Evolutionary conservation across 2,113 vertebrate species (phyloP).

Genomic region (Stigmatopora argus): DNA sequence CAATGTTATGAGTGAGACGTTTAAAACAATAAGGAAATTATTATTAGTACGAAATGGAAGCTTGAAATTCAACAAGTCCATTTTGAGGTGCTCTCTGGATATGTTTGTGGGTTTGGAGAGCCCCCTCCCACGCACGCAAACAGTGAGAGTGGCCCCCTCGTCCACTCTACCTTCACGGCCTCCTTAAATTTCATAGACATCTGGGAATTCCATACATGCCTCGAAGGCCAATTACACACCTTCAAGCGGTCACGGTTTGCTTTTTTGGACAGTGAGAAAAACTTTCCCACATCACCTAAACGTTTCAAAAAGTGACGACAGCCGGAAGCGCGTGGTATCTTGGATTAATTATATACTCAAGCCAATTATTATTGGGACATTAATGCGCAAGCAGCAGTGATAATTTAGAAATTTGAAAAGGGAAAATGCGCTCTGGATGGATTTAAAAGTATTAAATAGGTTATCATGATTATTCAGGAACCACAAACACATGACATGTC

Average conservation of each 20-base stretch:
- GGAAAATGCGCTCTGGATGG: background rate
- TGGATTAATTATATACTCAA: background rate
- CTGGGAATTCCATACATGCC: constrained; percentile 94
- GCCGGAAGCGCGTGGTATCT: background rate
- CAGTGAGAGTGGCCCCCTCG: constrained; percentile 26
- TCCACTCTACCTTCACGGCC: constrained; percentile 74
- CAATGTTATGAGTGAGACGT: background rate
- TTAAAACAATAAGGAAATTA: background rate
- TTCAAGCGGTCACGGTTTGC: constrained; percentile 83
- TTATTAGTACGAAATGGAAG: background rate
- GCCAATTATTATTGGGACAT: background rate
- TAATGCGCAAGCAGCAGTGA: background rate
- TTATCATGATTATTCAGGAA: background rate
- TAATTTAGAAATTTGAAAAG: background rate
- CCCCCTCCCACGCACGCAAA: constrained; percentile 5
- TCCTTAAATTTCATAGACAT: constrained; percentile 89
- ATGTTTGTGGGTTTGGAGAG: constrained; percentile 7
- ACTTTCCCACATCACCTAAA: constrained; percentile 60
- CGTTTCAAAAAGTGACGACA: constrained; percentile 36
- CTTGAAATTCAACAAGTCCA: background rate
- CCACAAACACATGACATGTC: background rate
- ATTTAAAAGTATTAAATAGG: background rate
- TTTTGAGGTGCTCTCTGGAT: background rate
- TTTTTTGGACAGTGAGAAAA: constrained; percentile 71
- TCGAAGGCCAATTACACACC: constrained; percentile 91